Conservation (phyloP, 2,113 vertebrate species). For the Hippocampus guttulatus region DNA sequence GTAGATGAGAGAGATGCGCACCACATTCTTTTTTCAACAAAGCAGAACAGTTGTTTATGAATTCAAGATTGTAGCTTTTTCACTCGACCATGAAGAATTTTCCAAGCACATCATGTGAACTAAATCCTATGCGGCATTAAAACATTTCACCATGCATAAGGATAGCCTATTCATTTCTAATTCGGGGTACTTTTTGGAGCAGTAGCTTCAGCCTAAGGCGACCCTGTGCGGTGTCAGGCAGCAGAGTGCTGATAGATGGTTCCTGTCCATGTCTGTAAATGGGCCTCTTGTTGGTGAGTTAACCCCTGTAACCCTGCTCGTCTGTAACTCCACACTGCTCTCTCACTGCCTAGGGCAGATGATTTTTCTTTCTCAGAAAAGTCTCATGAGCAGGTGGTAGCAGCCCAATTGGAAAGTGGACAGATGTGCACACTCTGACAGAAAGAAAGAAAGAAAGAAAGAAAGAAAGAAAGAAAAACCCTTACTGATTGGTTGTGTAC, state of each 20-base stretch:
- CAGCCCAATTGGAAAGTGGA: constrained; percentile 42
- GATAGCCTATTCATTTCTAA: constrained; percentile 31
- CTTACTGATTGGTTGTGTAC: constrained; percentile 27
- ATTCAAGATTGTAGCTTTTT: neutral
- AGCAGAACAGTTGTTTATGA: neutral
- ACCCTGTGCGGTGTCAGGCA: constrained; percentile 44
- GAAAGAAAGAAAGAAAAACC: neutral
- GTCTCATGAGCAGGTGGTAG: constrained; percentile 63
- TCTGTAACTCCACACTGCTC: constrained; percentile 54
- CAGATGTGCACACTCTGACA: constrained; percentile 17
- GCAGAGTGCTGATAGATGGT: constrained; percentile 65
- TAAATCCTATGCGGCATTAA: neutral
- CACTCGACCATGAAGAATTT: neutral
- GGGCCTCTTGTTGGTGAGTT: constrained; percentile 65
- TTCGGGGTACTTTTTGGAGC: constrained; percentile 29
- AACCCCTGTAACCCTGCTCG: constrained; percentile 61
- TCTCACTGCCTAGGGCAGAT: constrained; percentile 57
- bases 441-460: constrained; percentile 9
- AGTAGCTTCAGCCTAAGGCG: constrained; percentile 38
- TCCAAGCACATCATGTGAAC: too few relatives aligned
- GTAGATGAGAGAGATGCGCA: neutral
- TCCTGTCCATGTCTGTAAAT: constrained; percentile 63
- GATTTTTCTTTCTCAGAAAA: constrained; percentile 57
- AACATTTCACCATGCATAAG: constrained; percentile 10
- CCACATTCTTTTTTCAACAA: neutral